Evolutionary conservation across 2,797 vertebrate genomes (phyloP), one percentile per base, ranked within the genome.

Genomic region (Clarias laeviceps): DNA sequence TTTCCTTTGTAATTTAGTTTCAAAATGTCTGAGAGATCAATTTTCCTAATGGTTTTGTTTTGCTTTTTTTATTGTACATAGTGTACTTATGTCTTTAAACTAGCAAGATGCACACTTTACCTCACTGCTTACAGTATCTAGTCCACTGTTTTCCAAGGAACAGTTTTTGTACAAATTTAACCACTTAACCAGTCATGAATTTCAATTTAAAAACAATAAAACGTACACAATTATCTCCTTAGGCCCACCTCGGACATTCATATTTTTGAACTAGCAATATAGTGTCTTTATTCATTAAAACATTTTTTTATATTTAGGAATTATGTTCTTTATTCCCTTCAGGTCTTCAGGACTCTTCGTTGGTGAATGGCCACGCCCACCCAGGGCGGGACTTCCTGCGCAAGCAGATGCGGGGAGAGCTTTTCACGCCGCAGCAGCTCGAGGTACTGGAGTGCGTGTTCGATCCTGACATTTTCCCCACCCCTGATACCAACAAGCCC

Each of bases 341-440:
- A 99, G 98, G 95, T 91, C 94, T 97, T 92, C 98, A 97, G 93
- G 98, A 99, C 85, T 97, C 97, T 88, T 97, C 97, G 0, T 95
- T 99, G 95, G 95, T 96, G 37, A 99, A 99, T 1, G 98, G 98
- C 87, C 98, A 99, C 84, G 95, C 96, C 24, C 97, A 98, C 84
- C 95, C 96, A 0, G 97, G 98, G 92, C 96, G 98, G 95, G 98
- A 99, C 93, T 99, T 99, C 94, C 96, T 99, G 89, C 96, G 98
- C 93, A 99, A 99, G 94, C 98, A 99, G 95, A 98, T 99, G 98
- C 94, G 98, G 92, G 98, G 98, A 91, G 98, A 99, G 91, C 96
- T 99, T 87, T 99, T 99, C 93, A 98, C 97, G 1, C 97, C 97
- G 83, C 98, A 99, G 94, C 98, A 99, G 94, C 95, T 99, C 90